Percentiles rank a stretch among this genome's conserved stretches.
Conservation (phyloP, 1,140 invertebrate species). For the Drosophila carrolli region DNA sequence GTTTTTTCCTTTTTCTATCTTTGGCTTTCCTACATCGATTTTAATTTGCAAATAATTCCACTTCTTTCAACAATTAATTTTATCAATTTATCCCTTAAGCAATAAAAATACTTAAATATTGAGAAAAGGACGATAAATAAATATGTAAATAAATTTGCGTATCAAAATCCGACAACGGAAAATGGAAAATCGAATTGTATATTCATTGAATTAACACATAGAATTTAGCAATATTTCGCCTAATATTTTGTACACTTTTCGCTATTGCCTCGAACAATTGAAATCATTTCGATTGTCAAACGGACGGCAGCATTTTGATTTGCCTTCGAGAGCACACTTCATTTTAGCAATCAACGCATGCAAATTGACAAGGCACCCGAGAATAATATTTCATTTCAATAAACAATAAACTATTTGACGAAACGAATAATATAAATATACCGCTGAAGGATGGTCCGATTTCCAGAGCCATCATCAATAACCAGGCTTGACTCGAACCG, state of each 20-base stretch:
- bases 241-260: neutral
- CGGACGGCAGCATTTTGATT: conserved; percentile 20
- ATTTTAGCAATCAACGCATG: conserved; percentile 69
- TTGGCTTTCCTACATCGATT: no score
- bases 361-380: conserved; percentile 52
- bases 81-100: neutral
- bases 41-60: no score
- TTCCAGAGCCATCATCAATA: conserved; percentile 47
- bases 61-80: no score
- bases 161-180: neutral
- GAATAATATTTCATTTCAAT: conserved; percentile 69
- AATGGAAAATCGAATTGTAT: neutral
- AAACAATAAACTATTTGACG: conserved; percentile 74
- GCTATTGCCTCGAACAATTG: conserved; percentile 2
- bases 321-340: conserved; percentile 44
- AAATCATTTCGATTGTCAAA: conserved; percentile 28
- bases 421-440: conserved; percentile 58
- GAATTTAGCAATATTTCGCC: neutral
- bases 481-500: conserved; percentile 17
- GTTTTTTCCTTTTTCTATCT: no score
- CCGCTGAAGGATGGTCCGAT: conserved; percentile 3
- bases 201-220: neutral
- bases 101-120: neutral
- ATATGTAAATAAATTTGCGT: neutral
- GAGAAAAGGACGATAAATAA: neutral